Percentiles rank a stretch among this genome's conserved stretches.
Conservation (phyloP, 1,140 invertebrate genomes). For the Bombus pascuorum region DNA sequence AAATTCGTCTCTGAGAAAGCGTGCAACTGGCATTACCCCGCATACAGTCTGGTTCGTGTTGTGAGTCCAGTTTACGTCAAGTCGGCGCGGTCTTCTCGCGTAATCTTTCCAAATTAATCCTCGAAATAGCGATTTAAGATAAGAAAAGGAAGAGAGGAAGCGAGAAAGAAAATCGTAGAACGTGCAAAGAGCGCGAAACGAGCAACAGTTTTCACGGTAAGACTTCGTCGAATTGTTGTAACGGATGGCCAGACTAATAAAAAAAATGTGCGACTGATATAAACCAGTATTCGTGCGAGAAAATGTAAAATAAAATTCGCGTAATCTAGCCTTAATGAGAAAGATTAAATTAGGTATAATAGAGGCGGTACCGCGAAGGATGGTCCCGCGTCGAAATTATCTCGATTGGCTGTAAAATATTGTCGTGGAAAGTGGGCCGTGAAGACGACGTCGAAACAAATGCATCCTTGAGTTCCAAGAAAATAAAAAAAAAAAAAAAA, state of each 20-base stretch:
- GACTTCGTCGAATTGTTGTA: background rate
- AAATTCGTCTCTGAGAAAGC: conserved; percentile 61
- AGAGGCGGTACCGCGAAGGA: conserved; percentile 38
- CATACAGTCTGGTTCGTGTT: conserved; percentile 27
- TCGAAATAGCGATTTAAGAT: background rate
- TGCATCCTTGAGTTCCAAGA: background rate
- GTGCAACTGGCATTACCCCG: conserved; percentile 81
- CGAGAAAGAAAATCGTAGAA: background rate
- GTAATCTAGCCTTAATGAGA: conserved; percentile 77
- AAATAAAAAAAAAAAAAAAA: background rate
- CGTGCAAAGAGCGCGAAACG: too few species aligned
- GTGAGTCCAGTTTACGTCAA: conserved; percentile 1
- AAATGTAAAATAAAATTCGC: conserved; percentile 73
- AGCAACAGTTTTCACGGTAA: background rate
- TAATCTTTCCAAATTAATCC: background rate
- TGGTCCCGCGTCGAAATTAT: conserved; percentile 70
- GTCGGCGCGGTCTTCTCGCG: conserved; percentile 13
- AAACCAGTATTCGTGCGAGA: conserved; percentile 80
- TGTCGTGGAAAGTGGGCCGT: conserved; percentile 20
- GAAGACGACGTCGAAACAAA: background rate
- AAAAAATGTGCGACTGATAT: conserved; percentile 81
- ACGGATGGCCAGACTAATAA: conserved; percentile 27
- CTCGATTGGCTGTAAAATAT: conserved; percentile 79
- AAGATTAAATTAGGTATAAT: conserved; percentile 76
- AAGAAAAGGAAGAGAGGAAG: too few species aligned